phyloP scores from a whole-genome alignment of 2,797 vertebrate species.

The Rallus crepitans region DNA sequence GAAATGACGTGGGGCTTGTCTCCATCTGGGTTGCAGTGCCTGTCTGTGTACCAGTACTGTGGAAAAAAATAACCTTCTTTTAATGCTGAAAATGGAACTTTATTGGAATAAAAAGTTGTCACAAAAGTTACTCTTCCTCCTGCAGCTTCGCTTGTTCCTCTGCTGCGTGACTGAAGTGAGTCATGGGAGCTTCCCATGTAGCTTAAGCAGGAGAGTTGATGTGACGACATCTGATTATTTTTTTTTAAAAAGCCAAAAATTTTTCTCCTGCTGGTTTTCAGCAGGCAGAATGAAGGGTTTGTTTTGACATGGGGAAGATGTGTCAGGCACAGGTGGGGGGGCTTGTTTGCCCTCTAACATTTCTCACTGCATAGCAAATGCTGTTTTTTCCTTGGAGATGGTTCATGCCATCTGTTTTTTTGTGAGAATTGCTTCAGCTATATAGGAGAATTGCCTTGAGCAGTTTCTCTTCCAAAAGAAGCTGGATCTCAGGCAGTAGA shows the following conservation, averaged over 20 bases:
- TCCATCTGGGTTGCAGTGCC: neutral
- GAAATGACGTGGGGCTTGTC: neutral
- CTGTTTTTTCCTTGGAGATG: neutral
- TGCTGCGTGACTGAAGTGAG: neutral
- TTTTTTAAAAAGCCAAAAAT: too few relatives aligned
- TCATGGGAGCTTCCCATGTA: neutral
- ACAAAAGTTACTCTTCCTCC: neutral
- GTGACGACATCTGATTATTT: neutral
- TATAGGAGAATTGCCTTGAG: neutral
- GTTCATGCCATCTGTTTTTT: neutral
- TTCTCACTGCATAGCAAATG: constrained; percentile 3
- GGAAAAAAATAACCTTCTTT: neutral
- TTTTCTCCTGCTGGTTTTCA: neutral
- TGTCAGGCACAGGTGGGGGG: neutral
- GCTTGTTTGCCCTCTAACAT: constrained; percentile 40
- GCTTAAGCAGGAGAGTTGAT: neutral
- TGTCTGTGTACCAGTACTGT: neutral
- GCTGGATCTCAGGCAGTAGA: neutral
- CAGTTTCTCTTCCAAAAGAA: neutral
- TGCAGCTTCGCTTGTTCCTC: neutral
- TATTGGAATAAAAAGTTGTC: neutral
- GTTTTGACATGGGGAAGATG: neutral
- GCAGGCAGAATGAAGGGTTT: neutral
- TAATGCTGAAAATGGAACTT: neutral
- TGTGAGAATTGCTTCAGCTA: neutral